Conservation (phyloP, 2,888 invertebrate species). For the Pollenia amentaria region DNA sequence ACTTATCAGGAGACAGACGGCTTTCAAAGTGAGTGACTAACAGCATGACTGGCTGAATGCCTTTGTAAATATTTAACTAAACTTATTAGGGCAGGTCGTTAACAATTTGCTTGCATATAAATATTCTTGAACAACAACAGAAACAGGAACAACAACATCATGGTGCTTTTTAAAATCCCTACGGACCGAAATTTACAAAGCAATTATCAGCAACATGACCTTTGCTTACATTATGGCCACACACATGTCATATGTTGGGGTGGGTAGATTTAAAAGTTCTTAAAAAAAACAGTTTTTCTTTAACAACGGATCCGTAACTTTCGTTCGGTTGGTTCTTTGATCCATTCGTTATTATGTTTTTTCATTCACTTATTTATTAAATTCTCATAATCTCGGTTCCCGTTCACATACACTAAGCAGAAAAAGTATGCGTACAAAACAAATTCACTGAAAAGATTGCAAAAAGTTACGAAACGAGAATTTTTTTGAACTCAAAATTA, state of each 20-base stretch:
- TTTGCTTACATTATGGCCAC: constrained; percentile 38
- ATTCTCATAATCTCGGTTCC: too few relatives aligned
- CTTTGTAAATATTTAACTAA: constrained; percentile 26
- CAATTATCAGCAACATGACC: constrained; percentile 68
- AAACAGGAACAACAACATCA: background rate
- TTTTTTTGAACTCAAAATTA: too few relatives aligned
- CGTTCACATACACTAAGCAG: too few relatives aligned
- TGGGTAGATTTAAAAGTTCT: constrained; percentile 15
- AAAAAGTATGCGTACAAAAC: too few relatives aligned
- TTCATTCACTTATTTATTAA: too few relatives aligned
- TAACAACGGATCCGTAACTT: background rate
- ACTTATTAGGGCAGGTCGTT: constrained; percentile 32
- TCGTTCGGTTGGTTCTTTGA: too few relatives aligned
- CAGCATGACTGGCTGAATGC: background rate
- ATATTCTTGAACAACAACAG: constrained; percentile 15
- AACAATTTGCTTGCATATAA: constrained; percentile 36
- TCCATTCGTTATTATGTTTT: too few relatives aligned
- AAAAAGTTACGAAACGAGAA: too few relatives aligned
- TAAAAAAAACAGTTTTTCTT: background rate
- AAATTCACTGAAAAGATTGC: too few relatives aligned
- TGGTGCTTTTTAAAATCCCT: background rate
- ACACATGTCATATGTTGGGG: background rate
- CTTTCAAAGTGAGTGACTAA: background rate
- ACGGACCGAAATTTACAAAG: constrained; percentile 35
- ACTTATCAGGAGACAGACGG: background rate